Evolutionary conservation across 2,888 invertebrate genomes (phyloP), one percentile per base, ranked within the genome.

Genomic region (Ectemnius lituratus): DNA sequence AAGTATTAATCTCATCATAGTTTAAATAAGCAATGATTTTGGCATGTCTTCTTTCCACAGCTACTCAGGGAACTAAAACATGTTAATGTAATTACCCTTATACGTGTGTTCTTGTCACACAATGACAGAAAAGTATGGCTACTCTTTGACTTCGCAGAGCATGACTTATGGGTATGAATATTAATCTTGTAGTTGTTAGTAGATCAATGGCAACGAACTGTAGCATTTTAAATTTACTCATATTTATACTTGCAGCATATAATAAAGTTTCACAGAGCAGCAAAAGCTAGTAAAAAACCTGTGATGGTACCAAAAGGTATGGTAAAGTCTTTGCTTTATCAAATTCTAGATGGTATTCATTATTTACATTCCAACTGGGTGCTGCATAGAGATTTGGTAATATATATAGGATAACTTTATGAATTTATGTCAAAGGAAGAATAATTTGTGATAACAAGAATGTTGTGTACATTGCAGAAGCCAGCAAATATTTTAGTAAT

Each of bases 281-380:
- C 99, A 0, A 99, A 99, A 91, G 98, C 98, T 6, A 98, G 97
- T 87, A 99, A 99, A 88, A 98, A 98, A 88, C 96, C 97, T 73
- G 97, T 99, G 16, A 96, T 97, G 93, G 98, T 98, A 28, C 98
- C 98, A 5, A 97, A 97, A 90, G 98, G 97, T 74, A 98, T 98
- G 98, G 98, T 99, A 0, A 99, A 99, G 91, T 98, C 98, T 80
- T 92, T 99, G 61, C 92, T 99, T 0, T 99, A 98, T 92, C 99
- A 99, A 92, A 99, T 99, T 89, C 93, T 99, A 80, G 98, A 99
- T 92, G 99, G 99, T 60, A 99, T 99, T 90, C 98, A 99, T 92
- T 99, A 99, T 92, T 93, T 99, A 86, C 99, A 99, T 93, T 97
- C 97, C 78, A 99, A 99, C 91, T 99, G 99, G 99, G 98, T 99